Evolutionary conservation across 2,797 vertebrate genomes (phyloP).

Genomic region (Eidolon dupreanum): DNA sequence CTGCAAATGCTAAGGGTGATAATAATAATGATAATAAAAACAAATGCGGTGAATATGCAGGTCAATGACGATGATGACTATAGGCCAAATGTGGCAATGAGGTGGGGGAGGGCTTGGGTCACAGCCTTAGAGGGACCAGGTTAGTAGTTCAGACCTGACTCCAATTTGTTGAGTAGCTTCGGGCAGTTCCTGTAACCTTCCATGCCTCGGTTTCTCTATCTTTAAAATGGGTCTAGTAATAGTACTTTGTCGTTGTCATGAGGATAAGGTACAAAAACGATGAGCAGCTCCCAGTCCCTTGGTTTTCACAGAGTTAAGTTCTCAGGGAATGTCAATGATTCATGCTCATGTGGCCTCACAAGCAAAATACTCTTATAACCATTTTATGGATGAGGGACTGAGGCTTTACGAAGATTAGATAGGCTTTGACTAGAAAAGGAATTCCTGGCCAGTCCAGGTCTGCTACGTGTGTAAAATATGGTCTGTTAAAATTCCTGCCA

Average conservation of each 20-base stretch:
- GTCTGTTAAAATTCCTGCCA: not conserved
- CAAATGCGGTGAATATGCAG: accelerated
- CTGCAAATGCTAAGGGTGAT: too few species aligned
- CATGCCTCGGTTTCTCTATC: not conserved
- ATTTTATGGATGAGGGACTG: not conserved
- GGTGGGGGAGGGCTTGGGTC: not conserved
- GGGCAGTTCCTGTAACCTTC: not conserved
- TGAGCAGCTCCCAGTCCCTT: not conserved
- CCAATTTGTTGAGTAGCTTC: not conserved
- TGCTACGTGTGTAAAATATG: not conserved
- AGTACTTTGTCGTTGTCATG: not conserved
- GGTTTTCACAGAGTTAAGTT: not conserved
- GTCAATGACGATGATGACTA: accelerated
- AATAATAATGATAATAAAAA: too few species aligned
- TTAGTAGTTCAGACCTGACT: not conserved
- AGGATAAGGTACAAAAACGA: not conserved
- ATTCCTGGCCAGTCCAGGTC: not conserved
- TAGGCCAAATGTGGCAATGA: accelerated
- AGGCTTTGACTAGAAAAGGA: not conserved
- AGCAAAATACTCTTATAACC: not conserved
- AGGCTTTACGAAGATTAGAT: not conserved
- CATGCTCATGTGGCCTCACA: not conserved
- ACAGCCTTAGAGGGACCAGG: not conserved
- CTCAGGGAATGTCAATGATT: not conserved
- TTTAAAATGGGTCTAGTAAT: not conserved